A percentile compares a stretch with the other conserved stretches of the same genome.
Conservation (phyloP, 2,888 invertebrate genomes). For the Pammene aurita region DNA sequence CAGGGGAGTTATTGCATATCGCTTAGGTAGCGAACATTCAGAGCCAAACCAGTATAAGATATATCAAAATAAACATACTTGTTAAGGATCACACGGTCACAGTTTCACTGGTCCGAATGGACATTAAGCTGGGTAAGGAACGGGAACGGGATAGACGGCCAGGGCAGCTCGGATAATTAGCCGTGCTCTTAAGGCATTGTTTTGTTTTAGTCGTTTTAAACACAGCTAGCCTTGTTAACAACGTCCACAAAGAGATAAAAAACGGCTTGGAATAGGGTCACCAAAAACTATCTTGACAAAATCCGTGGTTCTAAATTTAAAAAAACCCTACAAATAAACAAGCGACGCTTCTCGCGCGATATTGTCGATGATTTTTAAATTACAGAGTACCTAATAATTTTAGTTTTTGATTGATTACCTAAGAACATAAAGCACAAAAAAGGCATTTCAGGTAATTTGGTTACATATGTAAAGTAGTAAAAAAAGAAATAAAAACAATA, state of each 20-base stretch:
- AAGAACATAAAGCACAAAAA: no score
- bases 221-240: conserved; percentile 11
- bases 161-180: conserved; percentile 52
- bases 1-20: background rate
- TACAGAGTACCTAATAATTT: no score
- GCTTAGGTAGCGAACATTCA: background rate
- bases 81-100: no score
- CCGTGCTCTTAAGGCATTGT: conserved; percentile 28
- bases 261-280: background rate
- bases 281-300: background rate
- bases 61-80: background rate
- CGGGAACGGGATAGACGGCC: conserved; percentile 42
- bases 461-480: no score
- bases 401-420: no score
- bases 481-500: background rate
- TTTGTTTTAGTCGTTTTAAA: conserved; percentile 31
- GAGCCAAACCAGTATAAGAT: background rate
- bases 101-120: background rate
- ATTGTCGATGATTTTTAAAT: no score
- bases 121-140: background rate
- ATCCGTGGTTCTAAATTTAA: background rate
- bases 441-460: no score
- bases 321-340: background rate
- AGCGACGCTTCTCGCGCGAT: no score
- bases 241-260: conserved; percentile 6